Evolutionary conservation across 2,113 vertebrate species (phyloP), one percentile per base, ranked within the genome.

Genomic region (Thalassarche chlororhynchos): DNA sequence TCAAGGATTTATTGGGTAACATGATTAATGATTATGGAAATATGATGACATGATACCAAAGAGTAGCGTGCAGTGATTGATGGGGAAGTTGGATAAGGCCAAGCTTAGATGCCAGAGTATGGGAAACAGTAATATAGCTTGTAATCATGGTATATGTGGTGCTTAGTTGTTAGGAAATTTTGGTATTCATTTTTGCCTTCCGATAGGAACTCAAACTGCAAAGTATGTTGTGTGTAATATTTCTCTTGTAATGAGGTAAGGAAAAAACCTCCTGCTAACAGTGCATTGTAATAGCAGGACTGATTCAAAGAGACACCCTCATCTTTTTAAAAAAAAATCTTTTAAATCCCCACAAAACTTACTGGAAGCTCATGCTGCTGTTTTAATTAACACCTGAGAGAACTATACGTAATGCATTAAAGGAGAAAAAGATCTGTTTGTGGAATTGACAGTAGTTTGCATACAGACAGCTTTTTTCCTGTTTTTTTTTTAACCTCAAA

Each of bases 11-110:
- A 84, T 76, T 92, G 94, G 93, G 26, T 88, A 96, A 93, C 68
- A 90, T 97, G 97, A 97, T 98, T 97, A 97, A 97, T 97, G 97
- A 92, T 96, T 96, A 93, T 95, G 94, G 91, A 97, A 96, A 96
- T 95, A 97, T 81, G 94, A 97, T 97, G 94, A 95, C 91, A 90
- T 34, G 91, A 94, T 96, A 94, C 80, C 74, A 96, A 93, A 93
- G 71, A 91, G 52, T 77, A 88, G 84, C 31, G 60, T 46, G 84
- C 74, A 86, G 68, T 95, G 97, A 97, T 91, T 96, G 95, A 97
- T 97, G 89, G 80, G 75, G 52, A 95, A 94, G 72, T 38, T 74
- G 84, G 81, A 86, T 84, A 89, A 94, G 91, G 87, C 83, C 93
- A 95, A 78, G 80, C 83, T 87, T 65, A 87, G 46, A 74, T 1